phyloP scores from a whole-genome alignment of 2,888 invertebrate species.

The Cerastis leucographa region DNA sequence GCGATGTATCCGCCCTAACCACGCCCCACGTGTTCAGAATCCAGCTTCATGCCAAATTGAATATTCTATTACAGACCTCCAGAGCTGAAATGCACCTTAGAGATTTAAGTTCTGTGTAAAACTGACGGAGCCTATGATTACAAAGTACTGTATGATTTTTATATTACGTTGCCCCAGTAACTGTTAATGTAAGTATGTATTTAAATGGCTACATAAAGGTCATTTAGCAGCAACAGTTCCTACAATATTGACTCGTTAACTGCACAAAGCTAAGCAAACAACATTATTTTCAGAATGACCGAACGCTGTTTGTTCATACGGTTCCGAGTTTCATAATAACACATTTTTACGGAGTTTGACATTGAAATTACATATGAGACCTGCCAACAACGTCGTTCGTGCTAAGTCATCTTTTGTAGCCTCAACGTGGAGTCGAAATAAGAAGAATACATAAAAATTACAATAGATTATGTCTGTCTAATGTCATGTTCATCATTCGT shows the following conservation, averaged over 20 bases:
- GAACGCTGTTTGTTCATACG: conserved; percentile 74
- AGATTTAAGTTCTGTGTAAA: conserved; percentile 22
- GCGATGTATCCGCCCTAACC: conserved; percentile 26
- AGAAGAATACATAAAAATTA: conserved; percentile 52
- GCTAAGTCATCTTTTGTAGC: conserved; percentile 62
- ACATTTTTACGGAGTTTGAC: conserved; percentile 77
- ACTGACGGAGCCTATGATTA: conserved; percentile 10
- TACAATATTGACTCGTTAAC: conserved; percentile 65
- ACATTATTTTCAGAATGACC: conserved; percentile 72
- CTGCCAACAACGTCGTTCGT: conserved; percentile 53
- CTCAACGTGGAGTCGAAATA: conserved; percentile 49
- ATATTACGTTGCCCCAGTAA: conserved; percentile 6
- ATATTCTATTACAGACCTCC: conserved; percentile 44
- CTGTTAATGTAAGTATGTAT: not conserved
- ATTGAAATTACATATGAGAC: conserved; percentile 76
- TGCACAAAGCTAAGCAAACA: conserved; percentile 68
- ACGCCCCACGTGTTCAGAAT: conserved; percentile 17
- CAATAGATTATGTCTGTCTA: conserved; percentile 31
- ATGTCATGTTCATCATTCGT: conserved; percentile 21
- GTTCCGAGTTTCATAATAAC: conserved; percentile 75
- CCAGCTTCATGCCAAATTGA: conserved; percentile 28
- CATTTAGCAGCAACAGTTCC: conserved; percentile 61
- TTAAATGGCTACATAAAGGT: conserved; percentile 57
- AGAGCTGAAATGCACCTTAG: conserved; percentile 27
- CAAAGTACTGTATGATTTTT: conserved; percentile 26